Evolutionary conservation across 1,140 invertebrate species (phyloP), one percentile per base, ranked within the genome.

Genomic region (Diorhabda elongata): DNA sequence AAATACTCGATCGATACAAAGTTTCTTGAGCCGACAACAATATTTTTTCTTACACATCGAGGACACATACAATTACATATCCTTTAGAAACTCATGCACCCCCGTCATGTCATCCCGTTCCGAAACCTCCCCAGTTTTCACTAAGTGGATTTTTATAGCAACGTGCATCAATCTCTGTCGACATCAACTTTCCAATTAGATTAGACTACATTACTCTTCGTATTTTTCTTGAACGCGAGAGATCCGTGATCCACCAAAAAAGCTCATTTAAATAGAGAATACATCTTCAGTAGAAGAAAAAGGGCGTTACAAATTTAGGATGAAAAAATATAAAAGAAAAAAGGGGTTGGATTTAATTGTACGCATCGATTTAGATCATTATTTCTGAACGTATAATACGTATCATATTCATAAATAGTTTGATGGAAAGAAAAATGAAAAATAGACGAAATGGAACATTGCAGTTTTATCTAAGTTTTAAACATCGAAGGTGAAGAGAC

Each of bases 261-360:
- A 68, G 59, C 59, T 64, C 45, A 64, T 70, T 66, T 65, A 52
- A 59, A 52, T 47, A 58, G 63, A 65, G 56, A 66, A 67, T 64
- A 63, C 47, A 68, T 61, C 57, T 44, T 73, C 70, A 71, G 70
- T 73, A 66, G 70, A 68, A 68, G 65, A 69, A 47, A 71, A 71
- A 68, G 69, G n/a, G 47, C 47, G 47, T 52, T 52, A 52, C 47
- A 52, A 52, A 52, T 52, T 52, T 52, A n/a, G 6, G 6, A n/a
- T 6, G 2, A n/a, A 52, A 52, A 52, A 52, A 52, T n/a, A 52
- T 52, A 3, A 6, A n/a, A 52, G 47, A 52, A 52, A 52, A 52
- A 52, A 52, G 47, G 26, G 47, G 47, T 52, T 52, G 47, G 47
- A 6, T 52, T 8, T 52, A 52, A 52, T 52, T 52, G n/a, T 52